Evolutionary conservation across 30 jellyfish, hydroid and myxozoan species (phyloP).

Genomic region (Morbakka virulenta): DNA sequence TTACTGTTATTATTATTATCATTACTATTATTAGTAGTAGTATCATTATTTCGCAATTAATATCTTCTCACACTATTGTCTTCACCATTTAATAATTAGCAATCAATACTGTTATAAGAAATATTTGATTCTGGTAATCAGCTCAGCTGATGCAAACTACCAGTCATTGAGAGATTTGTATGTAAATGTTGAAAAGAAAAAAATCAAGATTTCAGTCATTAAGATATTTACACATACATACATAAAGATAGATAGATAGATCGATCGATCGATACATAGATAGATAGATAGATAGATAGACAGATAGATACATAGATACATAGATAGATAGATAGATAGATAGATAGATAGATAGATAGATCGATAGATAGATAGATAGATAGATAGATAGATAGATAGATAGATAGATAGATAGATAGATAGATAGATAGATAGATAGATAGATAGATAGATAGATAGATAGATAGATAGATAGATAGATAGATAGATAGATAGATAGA

Average conservation of each 20-base stretch:
- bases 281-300: not conserved
- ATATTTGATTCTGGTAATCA: too few species aligned
- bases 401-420: not conserved
- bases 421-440: not conserved
- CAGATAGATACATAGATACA: not conserved
- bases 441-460: not conserved
- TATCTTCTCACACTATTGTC: too few species aligned
- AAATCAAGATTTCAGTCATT: too few species aligned
- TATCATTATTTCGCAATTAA: too few species aligned
- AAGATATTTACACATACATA: not conserved
- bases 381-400: not conserved
- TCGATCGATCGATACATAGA: not conserved
- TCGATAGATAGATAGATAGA: not conserved
- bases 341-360: not conserved
- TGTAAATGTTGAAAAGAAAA: too few species aligned
- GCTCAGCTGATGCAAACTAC: too few species aligned
- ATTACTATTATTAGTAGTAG: too few species aligned
- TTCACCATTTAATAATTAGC: too few species aligned
- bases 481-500: not conserved
- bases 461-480: not conserved
- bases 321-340: not conserved
- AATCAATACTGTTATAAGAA: too few species aligned
- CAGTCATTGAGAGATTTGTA: too few species aligned
- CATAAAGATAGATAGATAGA: not conserved
- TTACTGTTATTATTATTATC: too few species aligned